Conservation (phyloP, 2,113 vertebrate genomes). For the Sebastes schlegelii region DNA sequence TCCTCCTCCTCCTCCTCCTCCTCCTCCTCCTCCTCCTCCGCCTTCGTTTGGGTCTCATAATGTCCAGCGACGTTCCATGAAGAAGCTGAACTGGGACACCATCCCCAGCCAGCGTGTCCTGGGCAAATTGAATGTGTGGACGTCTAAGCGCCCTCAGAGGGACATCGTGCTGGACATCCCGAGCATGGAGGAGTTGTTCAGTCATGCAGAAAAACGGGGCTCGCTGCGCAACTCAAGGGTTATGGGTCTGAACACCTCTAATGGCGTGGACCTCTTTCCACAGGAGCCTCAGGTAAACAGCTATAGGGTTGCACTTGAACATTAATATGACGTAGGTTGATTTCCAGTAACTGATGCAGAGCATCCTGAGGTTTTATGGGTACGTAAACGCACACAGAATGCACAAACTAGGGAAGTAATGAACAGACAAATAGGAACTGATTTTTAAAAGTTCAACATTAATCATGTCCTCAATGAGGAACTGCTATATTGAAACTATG, state of each 20-base stretch:
- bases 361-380: neutral
- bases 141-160: slow-evolving; percentile 67
- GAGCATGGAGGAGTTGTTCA: slow-evolving; percentile 88
- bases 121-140: slow-evolving; percentile 87
- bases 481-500: slow-evolving; percentile 7
- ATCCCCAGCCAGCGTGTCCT: slow-evolving; percentile 84
- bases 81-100: slow-evolving; percentile 88
- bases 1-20: slow-evolving; percentile 48
- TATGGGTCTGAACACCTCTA: slow-evolving; percentile 49
- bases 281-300: slow-evolving; percentile 68
- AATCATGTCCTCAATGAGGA: slow-evolving; percentile 20
- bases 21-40: slow-evolving; percentile 14
- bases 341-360: slow-evolving; percentile 3
- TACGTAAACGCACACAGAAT: neutral
- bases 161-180: slow-evolving; percentile 82
- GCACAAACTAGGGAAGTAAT: slow-evolving; percentile 40
- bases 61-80: slow-evolving; percentile 77
- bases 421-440: slow-evolving; percentile 34
- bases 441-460: slow-evolving; percentile 27
- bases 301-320: neutral
- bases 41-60: slow-evolving; percentile 34
- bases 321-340: neutral
- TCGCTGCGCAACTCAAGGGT: slow-evolving; percentile 33
- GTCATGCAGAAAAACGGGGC: slow-evolving; percentile 74
- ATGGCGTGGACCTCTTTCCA: slow-evolving; percentile 48